These are phyloP conservation scores for Lytechinus pictus DNA, from an alignment of 35 echinoderm and acorn worm species.

Conservation along the genomic window DNA sequence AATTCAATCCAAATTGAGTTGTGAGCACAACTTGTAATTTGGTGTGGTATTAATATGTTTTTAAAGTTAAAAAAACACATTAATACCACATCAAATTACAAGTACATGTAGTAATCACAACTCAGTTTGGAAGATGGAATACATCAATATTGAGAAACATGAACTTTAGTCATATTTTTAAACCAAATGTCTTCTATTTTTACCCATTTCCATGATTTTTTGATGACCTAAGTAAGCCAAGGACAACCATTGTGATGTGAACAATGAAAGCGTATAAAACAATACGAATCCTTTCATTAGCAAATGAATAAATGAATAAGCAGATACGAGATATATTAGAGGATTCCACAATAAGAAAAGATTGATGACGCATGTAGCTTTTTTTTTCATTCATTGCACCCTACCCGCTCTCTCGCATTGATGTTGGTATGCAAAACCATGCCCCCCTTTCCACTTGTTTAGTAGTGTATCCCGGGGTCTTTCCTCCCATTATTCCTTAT, in stretches of 20 bases:
- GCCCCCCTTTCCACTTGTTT: background rate
- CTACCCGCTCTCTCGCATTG: background rate
- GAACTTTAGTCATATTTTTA: too few species aligned
- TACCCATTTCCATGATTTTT: too few species aligned
- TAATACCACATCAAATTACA: too few species aligned
- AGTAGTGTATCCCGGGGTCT: background rate
- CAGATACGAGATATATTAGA: background rate
- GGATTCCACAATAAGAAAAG: background rate
- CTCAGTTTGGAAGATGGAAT: too few species aligned
- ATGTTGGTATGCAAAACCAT: slow-evolving; percentile 18
- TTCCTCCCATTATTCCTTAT: slow-evolving; percentile 12
- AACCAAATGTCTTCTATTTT: too few species aligned
- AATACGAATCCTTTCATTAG: background rate
- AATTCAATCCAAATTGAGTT: too few species aligned
- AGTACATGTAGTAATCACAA: too few species aligned
- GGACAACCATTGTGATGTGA: background rate
- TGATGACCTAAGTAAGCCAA: background rate
- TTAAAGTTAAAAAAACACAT: too few species aligned
- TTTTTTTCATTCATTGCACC: background rate
- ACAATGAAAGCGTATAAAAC: background rate
- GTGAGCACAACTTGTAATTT: too few species aligned
- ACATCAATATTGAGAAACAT: too few species aligned
- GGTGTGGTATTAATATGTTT: too few species aligned
- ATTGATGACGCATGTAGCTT: background rate
- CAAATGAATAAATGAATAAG: background rate